A percentile compares a stretch with the other conserved stretches of the same genome.
Evolutionary conservation across 2,113 vertebrate genomes (phyloP).

Genomic region (Hydropotes inermis): DNA sequence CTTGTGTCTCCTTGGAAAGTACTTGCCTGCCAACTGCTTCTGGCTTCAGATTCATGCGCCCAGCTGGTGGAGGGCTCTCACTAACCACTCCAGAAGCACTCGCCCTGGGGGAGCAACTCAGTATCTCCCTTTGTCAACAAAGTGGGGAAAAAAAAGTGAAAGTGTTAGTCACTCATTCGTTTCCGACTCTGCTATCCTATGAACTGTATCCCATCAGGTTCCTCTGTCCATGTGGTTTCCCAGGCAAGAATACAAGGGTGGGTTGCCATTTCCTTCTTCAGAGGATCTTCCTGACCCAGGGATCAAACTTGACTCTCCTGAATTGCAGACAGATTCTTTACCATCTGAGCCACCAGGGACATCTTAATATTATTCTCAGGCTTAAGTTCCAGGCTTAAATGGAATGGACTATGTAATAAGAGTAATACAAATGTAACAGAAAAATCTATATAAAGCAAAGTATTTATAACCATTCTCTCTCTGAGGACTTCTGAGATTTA

Average conservation of each 20-base stretch:
- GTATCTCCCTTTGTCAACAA: not conserved
- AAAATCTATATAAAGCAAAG: not conserved
- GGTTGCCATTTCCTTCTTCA: not conserved
- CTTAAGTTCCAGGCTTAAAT: not conserved
- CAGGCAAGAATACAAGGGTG: not conserved
- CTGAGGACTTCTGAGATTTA: not conserved
- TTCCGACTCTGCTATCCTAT: not conserved
- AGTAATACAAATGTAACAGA: not conserved
- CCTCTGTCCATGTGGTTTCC: not conserved
- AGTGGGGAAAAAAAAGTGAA: not conserved
- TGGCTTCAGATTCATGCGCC: not conserved
- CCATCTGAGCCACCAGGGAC: not conserved
- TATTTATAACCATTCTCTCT: not conserved
- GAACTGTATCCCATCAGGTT: not conserved
- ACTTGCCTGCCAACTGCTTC: not conserved
- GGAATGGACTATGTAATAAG: not conserved
- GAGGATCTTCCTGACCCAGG: not conserved
- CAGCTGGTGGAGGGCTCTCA: not conserved
- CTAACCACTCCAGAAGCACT: not conserved
- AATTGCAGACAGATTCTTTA: not conserved
- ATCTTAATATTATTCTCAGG: not conserved
- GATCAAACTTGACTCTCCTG: not conserved
- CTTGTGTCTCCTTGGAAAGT: not conserved
- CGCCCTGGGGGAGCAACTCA: not conserved
- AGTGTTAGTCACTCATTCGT: not conserved